Evolutionary conservation across 2,797 vertebrate genomes (phyloP).

Genomic region (Tympanoctomys barrerae): DNA sequence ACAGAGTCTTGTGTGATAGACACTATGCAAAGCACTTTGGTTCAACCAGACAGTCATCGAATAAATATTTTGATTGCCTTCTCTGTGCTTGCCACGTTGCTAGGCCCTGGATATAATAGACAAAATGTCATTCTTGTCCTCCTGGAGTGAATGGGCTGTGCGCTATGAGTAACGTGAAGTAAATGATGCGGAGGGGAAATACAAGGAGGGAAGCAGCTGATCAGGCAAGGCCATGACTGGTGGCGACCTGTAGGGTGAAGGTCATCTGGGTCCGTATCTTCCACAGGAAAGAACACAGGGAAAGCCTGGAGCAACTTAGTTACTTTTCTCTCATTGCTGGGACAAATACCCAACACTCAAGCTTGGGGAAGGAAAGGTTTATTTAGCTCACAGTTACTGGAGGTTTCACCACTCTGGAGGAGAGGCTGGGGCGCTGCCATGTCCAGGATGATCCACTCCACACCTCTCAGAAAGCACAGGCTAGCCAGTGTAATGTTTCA

Average conservation of each 20-base stretch:
- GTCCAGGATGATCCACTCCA: too few species aligned
- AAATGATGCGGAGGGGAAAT: neutral
- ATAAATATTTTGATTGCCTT: neutral
- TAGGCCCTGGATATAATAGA: neutral
- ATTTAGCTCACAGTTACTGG: too few species aligned
- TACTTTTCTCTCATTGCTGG: too few species aligned
- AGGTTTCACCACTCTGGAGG: too few species aligned
- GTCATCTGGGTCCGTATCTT: neutral
- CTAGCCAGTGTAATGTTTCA: too few species aligned
- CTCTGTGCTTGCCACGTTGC: neutral
- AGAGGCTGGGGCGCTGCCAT: too few species aligned
- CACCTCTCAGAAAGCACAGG: too few species aligned
- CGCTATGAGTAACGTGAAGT: neutral
- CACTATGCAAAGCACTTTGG: neutral
- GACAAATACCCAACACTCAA: too few species aligned
- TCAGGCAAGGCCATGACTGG: neutral
- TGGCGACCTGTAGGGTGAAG: neutral
- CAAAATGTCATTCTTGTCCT: neutral
- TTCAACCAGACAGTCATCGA: neutral
- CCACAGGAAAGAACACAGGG: neutral
- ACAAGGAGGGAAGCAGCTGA: neutral
- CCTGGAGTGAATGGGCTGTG: neutral
- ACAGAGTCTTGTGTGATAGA: neutral
- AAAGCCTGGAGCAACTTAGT: neutral
- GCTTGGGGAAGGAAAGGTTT: too few species aligned